Evolutionary conservation across 2,797 vertebrate genomes (phyloP).

Genomic region (Semotilus atromaculatus): DNA sequence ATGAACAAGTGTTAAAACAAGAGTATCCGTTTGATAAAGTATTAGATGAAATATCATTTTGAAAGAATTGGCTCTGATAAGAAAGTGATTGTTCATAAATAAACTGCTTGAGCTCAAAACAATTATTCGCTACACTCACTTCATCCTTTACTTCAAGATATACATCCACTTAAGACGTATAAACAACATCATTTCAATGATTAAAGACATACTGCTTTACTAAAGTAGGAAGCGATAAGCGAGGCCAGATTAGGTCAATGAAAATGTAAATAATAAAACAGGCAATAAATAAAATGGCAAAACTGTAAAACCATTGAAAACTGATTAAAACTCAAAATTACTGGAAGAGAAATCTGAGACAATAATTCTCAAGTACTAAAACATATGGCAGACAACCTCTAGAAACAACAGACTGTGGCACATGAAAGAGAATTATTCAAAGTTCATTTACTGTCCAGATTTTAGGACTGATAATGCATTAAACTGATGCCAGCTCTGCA

Average conservation of each 20-base stretch:
- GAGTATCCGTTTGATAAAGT: background rate
- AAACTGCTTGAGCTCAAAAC: constrained; percentile 24
- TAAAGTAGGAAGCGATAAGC: background rate
- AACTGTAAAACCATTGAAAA: background rate
- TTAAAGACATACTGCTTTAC: background rate
- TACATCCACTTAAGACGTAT: background rate
- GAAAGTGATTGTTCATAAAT: constrained; percentile 34
- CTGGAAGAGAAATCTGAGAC: background rate
- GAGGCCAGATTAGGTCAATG: background rate
- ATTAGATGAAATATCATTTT: constrained; percentile 47
- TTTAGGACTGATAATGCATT: constrained; percentile 66
- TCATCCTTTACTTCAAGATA: constrained; percentile 9
- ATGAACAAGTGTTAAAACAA: background rate
- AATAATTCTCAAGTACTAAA: constrained; percentile 26
- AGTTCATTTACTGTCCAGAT: constrained; percentile 75
- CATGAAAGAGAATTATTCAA: constrained; percentile 80
- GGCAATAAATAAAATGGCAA: background rate
- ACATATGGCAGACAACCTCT: constrained; percentile 38
- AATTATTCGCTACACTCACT: constrained; percentile 13
- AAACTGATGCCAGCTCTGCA: constrained; percentile 68
- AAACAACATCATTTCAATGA: constrained; percentile 15
- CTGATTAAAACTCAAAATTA: background rate
- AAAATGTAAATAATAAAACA: constrained; percentile 16
- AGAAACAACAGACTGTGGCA: constrained; percentile 54
- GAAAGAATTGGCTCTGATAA: constrained; percentile 44